Evolutionary conservation across 2,797 vertebrate genomes (phyloP).

Genomic region (Liasis olivaceus): DNA sequence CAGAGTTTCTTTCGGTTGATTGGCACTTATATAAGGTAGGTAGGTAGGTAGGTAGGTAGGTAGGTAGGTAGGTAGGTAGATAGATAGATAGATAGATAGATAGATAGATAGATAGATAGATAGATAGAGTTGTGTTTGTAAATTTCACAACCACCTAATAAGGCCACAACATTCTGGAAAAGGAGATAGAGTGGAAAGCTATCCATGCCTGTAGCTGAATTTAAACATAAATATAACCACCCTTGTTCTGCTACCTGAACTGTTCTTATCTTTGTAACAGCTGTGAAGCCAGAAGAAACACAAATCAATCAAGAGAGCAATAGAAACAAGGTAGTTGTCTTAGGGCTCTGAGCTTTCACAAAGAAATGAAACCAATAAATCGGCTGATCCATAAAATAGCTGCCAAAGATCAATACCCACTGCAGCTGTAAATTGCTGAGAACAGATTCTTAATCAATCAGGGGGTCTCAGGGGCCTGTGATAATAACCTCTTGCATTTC

Average conservation of each 20-base stretch:
- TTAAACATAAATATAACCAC: background rate
- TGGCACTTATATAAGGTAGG: background rate
- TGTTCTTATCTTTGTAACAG: background rate
- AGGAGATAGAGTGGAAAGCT: background rate
- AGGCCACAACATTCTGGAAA: background rate
- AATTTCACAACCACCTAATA: background rate
- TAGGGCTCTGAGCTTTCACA: background rate
- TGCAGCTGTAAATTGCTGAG: background rate
- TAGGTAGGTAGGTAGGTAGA: too few relatives aligned
- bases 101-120: background rate
- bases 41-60: too few relatives aligned
- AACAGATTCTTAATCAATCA: background rate
- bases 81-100: too few relatives aligned
- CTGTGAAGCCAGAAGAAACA: background rate
- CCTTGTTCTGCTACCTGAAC: background rate
- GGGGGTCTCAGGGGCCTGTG: too few relatives aligned
- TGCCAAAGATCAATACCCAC: conserved; percentile 2
- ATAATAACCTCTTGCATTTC: background rate
- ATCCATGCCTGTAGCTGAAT: background rate
- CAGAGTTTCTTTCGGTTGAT: background rate
- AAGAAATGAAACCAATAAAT: conserved; percentile 31
- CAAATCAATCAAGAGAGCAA: background rate
- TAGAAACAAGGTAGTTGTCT: background rate
- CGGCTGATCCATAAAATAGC: background rate
- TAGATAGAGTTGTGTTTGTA: background rate